phyloP scores from a whole-genome alignment of 2,797 vertebrate species.

The Sardinella longiceps region DNA sequence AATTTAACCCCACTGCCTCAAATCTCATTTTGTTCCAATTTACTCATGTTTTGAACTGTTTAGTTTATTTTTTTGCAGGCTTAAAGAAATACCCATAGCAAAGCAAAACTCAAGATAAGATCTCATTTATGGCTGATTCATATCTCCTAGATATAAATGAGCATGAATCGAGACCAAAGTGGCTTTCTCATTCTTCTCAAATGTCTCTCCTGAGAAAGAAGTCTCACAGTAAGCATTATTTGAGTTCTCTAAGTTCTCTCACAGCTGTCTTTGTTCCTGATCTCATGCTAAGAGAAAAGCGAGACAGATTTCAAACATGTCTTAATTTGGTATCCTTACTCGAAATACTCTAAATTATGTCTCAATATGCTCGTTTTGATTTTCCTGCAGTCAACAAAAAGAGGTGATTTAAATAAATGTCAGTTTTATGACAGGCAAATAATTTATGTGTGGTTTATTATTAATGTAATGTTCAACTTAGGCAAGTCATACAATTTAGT shows the following conservation, averaged over 20 bases:
- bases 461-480: background rate
- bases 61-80: too few species aligned
- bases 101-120: background rate
- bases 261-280: slow-evolving; percentile 23
- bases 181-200: slow-evolving; percentile 29
- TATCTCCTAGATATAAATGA: slow-evolving; percentile 30
- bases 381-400: too few species aligned
- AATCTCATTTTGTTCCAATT: too few species aligned
- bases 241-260: slow-evolving; percentile 26
- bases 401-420: background rate
- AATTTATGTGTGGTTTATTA: background rate
- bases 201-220: slow-evolving; percentile 17
- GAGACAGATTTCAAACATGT: slow-evolving; percentile 10
- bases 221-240: slow-evolving; percentile 7
- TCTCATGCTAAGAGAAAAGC: slow-evolving; percentile 27
- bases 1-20: too few species aligned
- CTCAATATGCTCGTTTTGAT: too few species aligned
- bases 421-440: background rate
- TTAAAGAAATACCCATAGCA: too few species aligned
- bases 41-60: too few species aligned
- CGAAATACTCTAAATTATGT: too few species aligned
- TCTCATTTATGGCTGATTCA: background rate
- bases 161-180: slow-evolving; percentile 1
- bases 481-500: background rate
- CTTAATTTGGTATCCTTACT: too few species aligned